A percentile compares a stretch with the other conserved stretches of the same genome.
Conservation (phyloP, 2,797 vertebrate species). For the Neosilurus mollespiculum region DNA sequence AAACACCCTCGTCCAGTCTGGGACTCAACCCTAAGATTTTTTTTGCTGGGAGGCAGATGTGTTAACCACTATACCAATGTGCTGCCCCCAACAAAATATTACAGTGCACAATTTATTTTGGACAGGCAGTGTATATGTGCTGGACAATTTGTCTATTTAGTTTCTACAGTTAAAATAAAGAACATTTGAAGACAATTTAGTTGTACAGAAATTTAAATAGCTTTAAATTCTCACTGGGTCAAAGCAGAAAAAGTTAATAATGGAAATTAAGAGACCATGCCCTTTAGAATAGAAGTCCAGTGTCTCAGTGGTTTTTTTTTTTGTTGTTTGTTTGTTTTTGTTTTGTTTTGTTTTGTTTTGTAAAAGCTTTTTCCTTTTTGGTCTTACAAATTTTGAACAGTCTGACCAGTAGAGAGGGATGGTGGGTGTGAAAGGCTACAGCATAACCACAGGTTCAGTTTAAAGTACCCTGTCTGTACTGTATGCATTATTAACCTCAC, state of each 20-base stretch:
- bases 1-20: no score
- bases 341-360: not conserved
- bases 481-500: no score
- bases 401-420: not conserved
- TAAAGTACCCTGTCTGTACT: not conserved
- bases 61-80: no score
- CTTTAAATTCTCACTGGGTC: not conserved
- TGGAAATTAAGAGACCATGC: not conserved
- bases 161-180: not conserved
- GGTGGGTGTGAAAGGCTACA: not conserved
- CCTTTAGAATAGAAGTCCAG: not conserved
- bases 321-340: not conserved
- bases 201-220: not conserved
- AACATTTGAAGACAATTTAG: not conserved
- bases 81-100: no score
- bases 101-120: no score
- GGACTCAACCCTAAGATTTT: no score
- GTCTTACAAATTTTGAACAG: not conserved
- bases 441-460: not conserved
- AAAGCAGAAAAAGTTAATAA: not conserved
- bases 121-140: not conserved
- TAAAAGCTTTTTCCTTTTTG: not conserved
- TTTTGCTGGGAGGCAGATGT: no score
- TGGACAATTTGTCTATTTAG: not conserved
- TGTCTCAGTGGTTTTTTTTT: not conserved